Base-by-base conservation (phyloP, 53 echinoderm and acorn worm genomes). In the Temnopleurus reevesii region DNA sequence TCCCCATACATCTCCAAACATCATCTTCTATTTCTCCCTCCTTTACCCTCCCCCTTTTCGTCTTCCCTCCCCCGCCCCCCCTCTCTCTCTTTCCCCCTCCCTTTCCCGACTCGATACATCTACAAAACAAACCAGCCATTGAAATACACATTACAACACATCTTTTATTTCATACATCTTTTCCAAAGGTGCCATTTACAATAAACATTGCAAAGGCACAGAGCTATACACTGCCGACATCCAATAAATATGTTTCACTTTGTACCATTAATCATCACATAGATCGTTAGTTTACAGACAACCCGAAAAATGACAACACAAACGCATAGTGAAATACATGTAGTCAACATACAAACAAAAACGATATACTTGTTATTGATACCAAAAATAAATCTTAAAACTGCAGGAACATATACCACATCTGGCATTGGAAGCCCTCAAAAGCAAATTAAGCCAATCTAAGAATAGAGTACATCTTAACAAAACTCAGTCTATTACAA, bases 391-490 rank as follows among this genome's bases (percentile, higher is more conserved):
- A 71, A 71, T 38, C 71, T 71, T 49, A 8, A 71, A 17, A 71
- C 23, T 0, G 41, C 71, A 71, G 71, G 41, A 71, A 71, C 63
- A 71, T 8, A n/a, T 71, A 55, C 55, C 28, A 83, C 47, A 49
- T 28, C 54, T 49, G 83, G 54, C 83, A 12, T 55, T 83, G 83
- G 83, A 83, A 83, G 83, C 83, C 83, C 83, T 83, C 36, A 53
- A 55, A 81, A 55, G 30, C 83, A 83, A 55, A 83, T n/a, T 83
- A 82, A 54, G 56, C 29, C 24, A 28, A 51, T 80, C 80, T 80
- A 80, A n/a, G 30, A 38, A 36, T 64, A 38, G 41, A 71, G 71
- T 71, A 41, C 71, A 71, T 15, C 71, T 71, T 38, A 71, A 71
- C 33, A 65, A 65, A 19, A 8, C 25, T 58, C 24, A 8, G 26